Evolutionary conservation across 2,113 vertebrate genomes (phyloP).

Genomic region (Megaceryle torquata): DNA sequence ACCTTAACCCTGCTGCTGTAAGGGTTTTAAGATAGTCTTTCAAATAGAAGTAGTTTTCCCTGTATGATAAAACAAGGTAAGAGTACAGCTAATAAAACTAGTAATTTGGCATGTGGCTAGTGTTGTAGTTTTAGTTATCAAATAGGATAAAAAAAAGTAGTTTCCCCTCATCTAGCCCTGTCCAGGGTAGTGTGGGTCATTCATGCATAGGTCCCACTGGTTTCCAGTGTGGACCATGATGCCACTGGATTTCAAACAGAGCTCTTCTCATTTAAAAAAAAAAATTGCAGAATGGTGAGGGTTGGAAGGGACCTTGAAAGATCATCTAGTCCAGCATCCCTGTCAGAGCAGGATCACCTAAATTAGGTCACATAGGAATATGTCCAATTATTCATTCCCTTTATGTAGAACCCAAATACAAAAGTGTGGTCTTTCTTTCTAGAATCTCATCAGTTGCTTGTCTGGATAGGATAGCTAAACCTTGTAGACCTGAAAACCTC

Average conservation of each 20-base stretch:
- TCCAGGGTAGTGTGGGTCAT: background rate
- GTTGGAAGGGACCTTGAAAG: too few species aligned
- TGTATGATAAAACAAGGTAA: background rate
- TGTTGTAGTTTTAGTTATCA: background rate
- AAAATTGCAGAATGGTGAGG: too few species aligned
- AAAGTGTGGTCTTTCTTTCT: background rate
- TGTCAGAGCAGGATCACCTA: too few species aligned
- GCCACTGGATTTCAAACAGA: background rate
- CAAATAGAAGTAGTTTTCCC: background rate
- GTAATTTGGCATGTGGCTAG: background rate
- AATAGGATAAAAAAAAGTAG: background rate
- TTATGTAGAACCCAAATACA: background rate
- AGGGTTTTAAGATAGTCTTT: background rate
- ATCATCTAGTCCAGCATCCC: too few species aligned
- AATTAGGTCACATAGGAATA: too few species aligned
- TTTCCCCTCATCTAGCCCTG: background rate
- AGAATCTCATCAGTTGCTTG: background rate
- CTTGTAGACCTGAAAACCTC: background rate
- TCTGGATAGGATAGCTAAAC: background rate
- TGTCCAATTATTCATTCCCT: background rate
- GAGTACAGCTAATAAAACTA: background rate
- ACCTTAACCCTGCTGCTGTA: background rate
- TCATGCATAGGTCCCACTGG: background rate
- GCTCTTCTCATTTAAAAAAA: background rate
- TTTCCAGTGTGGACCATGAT: background rate